Conservation (phyloP, 2,797 vertebrate genomes). For the Enteromius anoplus region DNA sequence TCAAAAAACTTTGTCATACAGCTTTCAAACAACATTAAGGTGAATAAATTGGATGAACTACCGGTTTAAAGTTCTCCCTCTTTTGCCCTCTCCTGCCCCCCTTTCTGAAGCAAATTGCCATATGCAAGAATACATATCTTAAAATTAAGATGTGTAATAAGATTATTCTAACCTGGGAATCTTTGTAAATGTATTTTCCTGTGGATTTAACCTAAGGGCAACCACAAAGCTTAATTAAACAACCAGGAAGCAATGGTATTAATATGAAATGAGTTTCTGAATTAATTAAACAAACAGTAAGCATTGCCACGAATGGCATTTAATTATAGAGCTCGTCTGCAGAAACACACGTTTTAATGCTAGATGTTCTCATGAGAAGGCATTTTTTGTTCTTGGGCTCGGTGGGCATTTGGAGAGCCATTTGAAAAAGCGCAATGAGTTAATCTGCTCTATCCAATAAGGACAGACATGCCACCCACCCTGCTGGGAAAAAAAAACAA, state of each 20-base stretch:
- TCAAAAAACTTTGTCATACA: no score
- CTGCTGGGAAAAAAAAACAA: conserved; percentile 50
- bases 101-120: neutral
- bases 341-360: conserved; percentile 17
- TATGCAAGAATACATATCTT: neutral
- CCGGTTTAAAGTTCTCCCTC: neutral
- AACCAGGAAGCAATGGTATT: conserved; percentile 16
- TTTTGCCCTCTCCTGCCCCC: neutral
- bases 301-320: neutral
- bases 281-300: conserved; percentile 24
- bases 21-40: neutral
- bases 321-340: neutral
- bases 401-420: neutral
- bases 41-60: neutral
- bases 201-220: neutral
- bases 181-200: neutral
- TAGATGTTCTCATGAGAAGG: neutral
- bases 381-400: neutral
- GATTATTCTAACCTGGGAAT: conserved; percentile 16
- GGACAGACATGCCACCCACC: conserved; percentile 33
- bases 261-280: conserved; percentile 21
- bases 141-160: conserved; percentile 4
- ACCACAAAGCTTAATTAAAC: conserved; percentile 17
- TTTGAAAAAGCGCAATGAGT: neutral
- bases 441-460: conserved; percentile 14